These are phyloP conservation scores for Diachasma alloeum DNA, from an alignment of 1,140 invertebrate genomes.

Conservation along the genomic window DNA sequence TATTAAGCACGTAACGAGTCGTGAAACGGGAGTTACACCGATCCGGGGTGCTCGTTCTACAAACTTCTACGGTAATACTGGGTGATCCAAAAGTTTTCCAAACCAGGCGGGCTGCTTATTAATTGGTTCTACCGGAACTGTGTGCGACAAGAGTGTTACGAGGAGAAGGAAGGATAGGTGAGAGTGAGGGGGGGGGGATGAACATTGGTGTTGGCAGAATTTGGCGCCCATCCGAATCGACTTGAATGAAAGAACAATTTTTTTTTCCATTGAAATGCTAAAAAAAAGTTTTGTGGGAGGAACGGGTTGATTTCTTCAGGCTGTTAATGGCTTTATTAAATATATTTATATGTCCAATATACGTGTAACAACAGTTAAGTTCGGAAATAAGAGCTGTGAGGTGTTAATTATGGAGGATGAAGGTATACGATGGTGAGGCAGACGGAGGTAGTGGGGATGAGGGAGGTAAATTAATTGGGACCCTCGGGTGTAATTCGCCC, in stretches of 20 bases:
- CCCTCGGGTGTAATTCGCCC: slow-evolving; percentile 3
- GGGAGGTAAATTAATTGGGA: slow-evolving; percentile 6
- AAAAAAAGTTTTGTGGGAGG: too few relatives aligned
- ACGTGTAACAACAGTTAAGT: background rate
- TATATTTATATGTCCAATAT: too few relatives aligned
- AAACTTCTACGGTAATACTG: slow-evolving; percentile 23
- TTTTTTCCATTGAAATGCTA: background rate
- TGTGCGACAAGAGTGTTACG: background rate
- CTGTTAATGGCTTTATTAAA: background rate
- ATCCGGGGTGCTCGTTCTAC: slow-evolving; percentile 5
- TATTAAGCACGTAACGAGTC: slow-evolving; percentile 34
- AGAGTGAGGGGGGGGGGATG: background rate
- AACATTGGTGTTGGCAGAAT: slow-evolving; percentile 4
- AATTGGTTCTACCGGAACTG: slow-evolving; percentile 9
- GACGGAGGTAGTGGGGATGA: background rate
- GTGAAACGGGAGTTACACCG: slow-evolving; percentile 29
- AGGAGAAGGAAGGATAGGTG: background rate
- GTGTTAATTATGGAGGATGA: slow-evolving; percentile 10
- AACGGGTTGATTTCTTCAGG: background rate
- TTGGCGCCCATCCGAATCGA: slow-evolving; percentile 7
- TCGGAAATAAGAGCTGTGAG: background rate
- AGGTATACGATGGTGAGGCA: background rate
- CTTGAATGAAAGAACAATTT: background rate
- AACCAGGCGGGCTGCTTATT: slow-evolving; percentile 24
- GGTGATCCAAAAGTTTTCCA: slow-evolving; percentile 27